Percentiles rank a stretch among this genome's conserved stretches.
Conservation (phyloP, 2,888 invertebrate species). For the Philonicus albiceps region DNA sequence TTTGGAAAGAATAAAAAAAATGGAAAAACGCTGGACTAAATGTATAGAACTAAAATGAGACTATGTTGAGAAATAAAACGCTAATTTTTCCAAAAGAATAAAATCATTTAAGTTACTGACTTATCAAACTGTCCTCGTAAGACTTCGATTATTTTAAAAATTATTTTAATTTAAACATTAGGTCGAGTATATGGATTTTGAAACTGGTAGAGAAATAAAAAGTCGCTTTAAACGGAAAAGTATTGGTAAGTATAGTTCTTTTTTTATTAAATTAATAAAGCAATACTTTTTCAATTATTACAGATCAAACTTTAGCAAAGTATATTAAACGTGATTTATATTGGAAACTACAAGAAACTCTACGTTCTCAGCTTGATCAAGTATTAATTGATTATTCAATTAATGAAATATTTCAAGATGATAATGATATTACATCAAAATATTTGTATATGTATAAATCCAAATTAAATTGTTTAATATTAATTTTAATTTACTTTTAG, state of each 20-base stretch:
- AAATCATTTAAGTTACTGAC: too few species aligned
- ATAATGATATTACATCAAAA: constrained; percentile 42
- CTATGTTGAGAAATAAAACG: too few species aligned
- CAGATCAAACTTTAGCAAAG: constrained; percentile 45
- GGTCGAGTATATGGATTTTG: constrained; percentile 39
- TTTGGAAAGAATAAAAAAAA: too few species aligned
- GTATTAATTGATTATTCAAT: constrained; percentile 44
- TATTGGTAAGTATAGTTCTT: background rate
- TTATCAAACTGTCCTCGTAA: too few species aligned
- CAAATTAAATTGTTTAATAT: background rate
- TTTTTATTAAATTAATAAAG: background rate
- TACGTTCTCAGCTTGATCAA: constrained; percentile 42
- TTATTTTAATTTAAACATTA: constrained; percentile 1
- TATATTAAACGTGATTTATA: constrained; percentile 44
- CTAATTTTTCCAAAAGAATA: too few species aligned
- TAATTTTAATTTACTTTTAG: background rate
- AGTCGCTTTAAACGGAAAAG: constrained; percentile 1
- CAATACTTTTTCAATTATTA: background rate
- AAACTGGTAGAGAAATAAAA: background rate
- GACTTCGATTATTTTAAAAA: background rate
- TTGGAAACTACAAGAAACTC: constrained; percentile 42
- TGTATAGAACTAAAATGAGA: too few species aligned
- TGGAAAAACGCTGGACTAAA: too few species aligned
- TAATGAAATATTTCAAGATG: constrained; percentile 44
- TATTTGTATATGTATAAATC: constrained; percentile 17